Percentiles rank a stretch among this genome's conserved stretches.
Evolutionary conservation across 2,797 vertebrate species (phyloP).

Genomic region (Balearica regulorum): DNA sequence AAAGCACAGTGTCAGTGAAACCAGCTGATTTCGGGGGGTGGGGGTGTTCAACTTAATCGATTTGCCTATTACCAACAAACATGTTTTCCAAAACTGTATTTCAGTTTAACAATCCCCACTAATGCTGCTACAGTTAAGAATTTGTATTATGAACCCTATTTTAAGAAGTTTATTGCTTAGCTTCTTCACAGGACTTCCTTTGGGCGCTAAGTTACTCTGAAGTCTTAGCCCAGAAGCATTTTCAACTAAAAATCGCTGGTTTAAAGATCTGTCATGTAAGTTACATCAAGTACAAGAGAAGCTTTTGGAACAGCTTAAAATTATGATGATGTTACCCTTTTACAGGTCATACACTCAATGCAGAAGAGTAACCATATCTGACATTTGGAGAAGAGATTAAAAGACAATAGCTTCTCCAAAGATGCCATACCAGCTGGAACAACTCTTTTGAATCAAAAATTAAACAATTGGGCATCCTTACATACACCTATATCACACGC

Average conservation of each 20-base stretch:
- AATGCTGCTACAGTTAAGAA: not conserved
- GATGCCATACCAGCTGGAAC: not conserved
- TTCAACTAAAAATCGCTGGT: not conserved
- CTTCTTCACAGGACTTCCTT: not conserved
- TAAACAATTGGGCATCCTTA: not conserved
- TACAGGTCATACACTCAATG: not conserved
- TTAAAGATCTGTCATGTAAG: not conserved
- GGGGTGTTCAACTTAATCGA: not conserved
- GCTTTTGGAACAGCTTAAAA: not conserved
- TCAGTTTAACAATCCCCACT: not conserved
- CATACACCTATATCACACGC: not conserved
- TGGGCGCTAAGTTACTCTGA: not conserved
- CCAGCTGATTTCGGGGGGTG: not conserved
- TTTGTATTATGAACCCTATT: not conserved
- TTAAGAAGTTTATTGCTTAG: not conserved
- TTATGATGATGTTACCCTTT: not conserved
- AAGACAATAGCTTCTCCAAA: not conserved
- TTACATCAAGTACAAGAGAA: not conserved
- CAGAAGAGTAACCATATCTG: not conserved
- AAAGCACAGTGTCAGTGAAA: not conserved
- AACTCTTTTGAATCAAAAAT: not conserved
- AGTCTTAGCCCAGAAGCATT: not conserved
- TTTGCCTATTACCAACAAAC: not conserved
- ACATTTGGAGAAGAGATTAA: not conserved
- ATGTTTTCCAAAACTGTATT: fast-evolving